phyloP scores from a whole-genome alignment of 1,140 invertebrate species.

The Aphidius ervi region DNA sequence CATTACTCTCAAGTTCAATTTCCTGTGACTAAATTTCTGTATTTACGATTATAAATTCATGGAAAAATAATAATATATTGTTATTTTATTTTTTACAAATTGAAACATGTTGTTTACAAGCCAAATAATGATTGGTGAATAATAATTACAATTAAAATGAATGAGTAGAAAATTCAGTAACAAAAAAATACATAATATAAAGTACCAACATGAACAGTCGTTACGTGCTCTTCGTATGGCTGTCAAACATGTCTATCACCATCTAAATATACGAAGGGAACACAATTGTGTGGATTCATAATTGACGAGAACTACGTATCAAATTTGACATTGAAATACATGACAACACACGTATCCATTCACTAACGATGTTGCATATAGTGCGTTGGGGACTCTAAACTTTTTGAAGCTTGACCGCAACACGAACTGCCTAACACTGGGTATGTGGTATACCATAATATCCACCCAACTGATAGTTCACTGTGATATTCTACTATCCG shows the following conservation, averaged over 20 bases:
- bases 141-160: too few species aligned
- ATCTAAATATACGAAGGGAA: neutral
- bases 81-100: too few species aligned
- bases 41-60: neutral
- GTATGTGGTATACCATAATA: constrained; percentile 29
- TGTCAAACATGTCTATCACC: constrained; percentile 10
- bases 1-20: constrained; percentile 33
- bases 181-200: too few species aligned
- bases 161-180: too few species aligned
- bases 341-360: constrained; percentile 25
- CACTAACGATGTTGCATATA: constrained; percentile 25
- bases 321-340: constrained; percentile 37
- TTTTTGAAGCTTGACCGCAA: constrained; percentile 37
- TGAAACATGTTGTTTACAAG: too few species aligned
- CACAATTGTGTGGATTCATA: constrained; percentile 33
- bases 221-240: too few species aligned
- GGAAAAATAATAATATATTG: neutral
- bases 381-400: constrained; percentile 16
- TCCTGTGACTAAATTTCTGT: constrained; percentile 12
- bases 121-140: too few species aligned
- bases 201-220: too few species aligned
- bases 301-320: constrained; percentile 34
- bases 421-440: constrained; percentile 33
- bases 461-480: constrained; percentile 5
- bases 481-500: neutral